Evolutionary conservation across 2,888 invertebrate genomes (phyloP).

Genomic region (Cryptosula pallasiana): DNA sequence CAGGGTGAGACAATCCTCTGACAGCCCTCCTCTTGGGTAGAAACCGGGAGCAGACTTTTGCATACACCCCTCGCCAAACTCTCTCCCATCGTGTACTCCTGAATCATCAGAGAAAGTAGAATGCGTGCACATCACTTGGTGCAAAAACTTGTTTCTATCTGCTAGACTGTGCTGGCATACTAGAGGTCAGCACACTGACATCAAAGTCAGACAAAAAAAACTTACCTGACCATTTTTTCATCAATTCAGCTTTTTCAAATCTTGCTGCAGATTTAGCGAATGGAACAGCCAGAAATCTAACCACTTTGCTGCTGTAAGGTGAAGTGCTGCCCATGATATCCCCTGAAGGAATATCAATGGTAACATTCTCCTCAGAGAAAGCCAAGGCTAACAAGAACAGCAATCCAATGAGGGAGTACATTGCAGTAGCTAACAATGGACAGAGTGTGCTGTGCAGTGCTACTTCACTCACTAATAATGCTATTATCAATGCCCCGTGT

Average conservation of each 20-base stretch:
- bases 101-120: too few species aligned
- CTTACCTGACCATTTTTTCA: not conserved
- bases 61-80: not conserved
- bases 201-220: too few species aligned
- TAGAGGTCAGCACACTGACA: too few species aligned
- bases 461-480: too few species aligned
- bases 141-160: too few species aligned
- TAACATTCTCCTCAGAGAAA: not conserved
- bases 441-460: too few species aligned
- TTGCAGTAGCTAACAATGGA: too few species aligned
- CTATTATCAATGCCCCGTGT: too few species aligned
- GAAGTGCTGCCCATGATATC: not conserved
- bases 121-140: too few species aligned
- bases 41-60: not conserved
- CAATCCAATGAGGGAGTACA: too few species aligned
- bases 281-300: slow-evolving; percentile 7
- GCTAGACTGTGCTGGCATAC: too few species aligned
- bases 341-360: not conserved
- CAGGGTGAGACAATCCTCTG: slow-evolving; percentile 29
- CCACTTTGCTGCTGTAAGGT: not conserved
- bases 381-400: too few species aligned
- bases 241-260: not conserved
- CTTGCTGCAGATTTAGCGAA: not conserved
- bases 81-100: not conserved
- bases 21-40: not conserved